Conservation (phyloP, 53 echinoderm and acorn worm genomes). For the Echinometra lucunter region DNA sequence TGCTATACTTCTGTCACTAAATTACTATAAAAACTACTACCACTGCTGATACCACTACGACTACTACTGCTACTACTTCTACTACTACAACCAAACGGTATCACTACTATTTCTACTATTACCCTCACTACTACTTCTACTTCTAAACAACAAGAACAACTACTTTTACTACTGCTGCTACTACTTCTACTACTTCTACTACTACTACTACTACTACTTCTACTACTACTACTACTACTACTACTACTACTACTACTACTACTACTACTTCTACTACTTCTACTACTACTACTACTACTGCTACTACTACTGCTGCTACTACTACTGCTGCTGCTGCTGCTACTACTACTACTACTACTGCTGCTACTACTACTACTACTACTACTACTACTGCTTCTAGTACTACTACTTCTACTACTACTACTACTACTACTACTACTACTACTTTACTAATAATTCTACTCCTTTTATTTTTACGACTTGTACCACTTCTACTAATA, state of each 20-base stretch:
- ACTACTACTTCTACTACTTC: slow-evolving; percentile 36
- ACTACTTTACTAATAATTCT: neutral
- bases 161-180: neutral
- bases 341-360: neutral
- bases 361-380: neutral
- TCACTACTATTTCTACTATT: neutral
- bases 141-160: neutral
- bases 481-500: too few relatives aligned
- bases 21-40: too few relatives aligned
- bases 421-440: slow-evolving; percentile 57
- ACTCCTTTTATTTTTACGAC: neutral
- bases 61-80: slow-evolving; percentile 55
- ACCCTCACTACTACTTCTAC: neutral
- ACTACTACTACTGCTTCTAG: neutral
- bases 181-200: neutral
- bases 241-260: neutral
- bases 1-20: too few relatives aligned
- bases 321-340: slow-evolving; percentile 21
- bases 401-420: slow-evolving; percentile 55
- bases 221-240: neutral
- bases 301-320: slow-evolving; percentile 60
- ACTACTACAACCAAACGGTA: slow-evolving; percentile 15
- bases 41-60: slow-evolving; percentile 45
- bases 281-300: slow-evolving; percentile 20
- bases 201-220: slow-evolving; percentile 51